Percentiles rank a stretch among this genome's conserved stretches.
Conservation (phyloP, 92 coral and sea anemone species). For the Epizoanthus rinbou region DNA sequence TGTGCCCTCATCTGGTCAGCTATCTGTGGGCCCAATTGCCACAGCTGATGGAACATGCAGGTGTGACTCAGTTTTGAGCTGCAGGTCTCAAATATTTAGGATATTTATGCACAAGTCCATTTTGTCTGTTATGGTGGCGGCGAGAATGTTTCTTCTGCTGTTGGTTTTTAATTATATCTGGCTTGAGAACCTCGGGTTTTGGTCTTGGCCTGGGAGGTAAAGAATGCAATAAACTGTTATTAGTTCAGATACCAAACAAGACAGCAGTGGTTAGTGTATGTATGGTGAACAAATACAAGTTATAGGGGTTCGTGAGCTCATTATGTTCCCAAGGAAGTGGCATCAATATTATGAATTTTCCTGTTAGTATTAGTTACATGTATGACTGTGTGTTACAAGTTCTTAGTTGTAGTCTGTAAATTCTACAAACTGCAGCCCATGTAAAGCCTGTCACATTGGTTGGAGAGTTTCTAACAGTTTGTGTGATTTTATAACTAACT, state of each 20-base stretch:
- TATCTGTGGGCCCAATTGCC: no score
- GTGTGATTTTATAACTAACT: no score
- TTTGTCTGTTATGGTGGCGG: neutral
- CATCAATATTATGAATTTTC: no score
- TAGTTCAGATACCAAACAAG: neutral
- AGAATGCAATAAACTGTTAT: neutral
- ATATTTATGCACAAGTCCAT: neutral
- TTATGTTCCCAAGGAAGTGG: neutral
- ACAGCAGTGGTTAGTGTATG: neutral
- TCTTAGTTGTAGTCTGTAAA: no score
- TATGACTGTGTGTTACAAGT: no score
- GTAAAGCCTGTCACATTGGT: no score
- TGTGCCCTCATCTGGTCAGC: no score
- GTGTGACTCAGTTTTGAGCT: neutral
- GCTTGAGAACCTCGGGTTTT: neutral
- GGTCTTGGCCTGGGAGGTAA: neutral
- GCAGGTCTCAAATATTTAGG: neutral
- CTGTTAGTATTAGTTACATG: no score
- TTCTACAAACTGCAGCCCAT: no score
- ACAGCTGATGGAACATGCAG: no score
- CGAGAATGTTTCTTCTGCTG: neutral
- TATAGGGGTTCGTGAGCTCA: neutral
- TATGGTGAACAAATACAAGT: neutral
- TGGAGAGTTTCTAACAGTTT: no score
- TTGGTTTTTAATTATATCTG: neutral